phyloP scores from a whole-genome alignment of 2,888 invertebrate species.

The Sinotaia quadrata region DNA sequence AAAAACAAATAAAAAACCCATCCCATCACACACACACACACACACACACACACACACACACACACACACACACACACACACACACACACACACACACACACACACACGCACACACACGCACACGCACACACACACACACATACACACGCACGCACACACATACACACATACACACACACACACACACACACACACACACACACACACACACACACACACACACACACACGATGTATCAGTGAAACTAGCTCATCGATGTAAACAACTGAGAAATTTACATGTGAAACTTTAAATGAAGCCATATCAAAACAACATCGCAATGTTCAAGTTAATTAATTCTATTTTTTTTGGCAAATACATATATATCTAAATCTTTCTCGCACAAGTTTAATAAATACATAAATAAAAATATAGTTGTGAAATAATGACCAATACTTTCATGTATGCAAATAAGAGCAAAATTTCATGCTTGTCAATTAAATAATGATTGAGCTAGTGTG shows the following conservation, averaged over 20 bases:
- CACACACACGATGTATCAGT: too few relatives aligned
- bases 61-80: neutral
- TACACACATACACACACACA: neutral
- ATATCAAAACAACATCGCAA: too few relatives aligned
- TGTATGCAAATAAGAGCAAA: too few relatives aligned
- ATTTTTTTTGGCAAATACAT: too few relatives aligned
- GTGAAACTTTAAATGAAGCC: too few relatives aligned
- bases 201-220: neutral
- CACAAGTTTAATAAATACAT: too few relatives aligned
- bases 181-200: neutral
- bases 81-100: slow-evolving; percentile 4
- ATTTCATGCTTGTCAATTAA: too few relatives aligned
- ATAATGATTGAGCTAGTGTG: too few relatives aligned
- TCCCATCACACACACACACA: neutral
- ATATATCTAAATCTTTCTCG: too few relatives aligned
- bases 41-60: neutral
- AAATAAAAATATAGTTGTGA: too few relatives aligned
- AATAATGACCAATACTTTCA: too few relatives aligned
- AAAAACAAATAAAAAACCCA: neutral
- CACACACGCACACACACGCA: neutral
- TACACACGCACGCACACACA: neutral
- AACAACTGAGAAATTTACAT: neutral
- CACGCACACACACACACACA: slow-evolving; percentile 1
- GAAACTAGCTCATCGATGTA: neutral
- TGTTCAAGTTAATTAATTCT: too few relatives aligned